Conservation (phyloP, 2,797 vertebrate genomes). For the Molothrus ater region DNA sequence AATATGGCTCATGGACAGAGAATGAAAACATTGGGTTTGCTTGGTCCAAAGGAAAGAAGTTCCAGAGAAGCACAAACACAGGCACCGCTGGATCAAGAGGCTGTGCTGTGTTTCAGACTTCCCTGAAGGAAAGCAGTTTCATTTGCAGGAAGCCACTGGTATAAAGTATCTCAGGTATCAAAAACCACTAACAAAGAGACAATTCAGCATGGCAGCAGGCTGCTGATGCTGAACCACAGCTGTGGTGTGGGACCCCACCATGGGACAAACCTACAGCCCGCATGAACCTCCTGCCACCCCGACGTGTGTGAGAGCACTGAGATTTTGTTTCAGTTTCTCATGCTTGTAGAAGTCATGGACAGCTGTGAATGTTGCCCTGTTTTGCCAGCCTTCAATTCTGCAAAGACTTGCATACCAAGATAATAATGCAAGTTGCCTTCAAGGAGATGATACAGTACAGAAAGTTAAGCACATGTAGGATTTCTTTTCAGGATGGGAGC, state of each 20-base stretch:
- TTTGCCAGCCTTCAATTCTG: not conserved
- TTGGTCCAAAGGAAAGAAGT: not conserved
- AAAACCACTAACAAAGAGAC: not conserved
- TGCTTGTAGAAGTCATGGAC: not conserved
- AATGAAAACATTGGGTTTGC: not conserved
- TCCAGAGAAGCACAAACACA: not conserved
- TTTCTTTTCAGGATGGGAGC: not conserved
- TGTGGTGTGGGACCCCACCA: not conserved
- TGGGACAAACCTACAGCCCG: not conserved
- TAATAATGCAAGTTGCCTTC: not conserved
- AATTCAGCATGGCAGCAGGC: not conserved
- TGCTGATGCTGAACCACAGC: not conserved
- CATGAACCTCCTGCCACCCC: not conserved
- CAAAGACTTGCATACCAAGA: not conserved
- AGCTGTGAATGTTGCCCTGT: not conserved
- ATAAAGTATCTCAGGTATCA: not conserved
- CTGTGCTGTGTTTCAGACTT: fast-evolving
- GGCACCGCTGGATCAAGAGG: fast-evolving
- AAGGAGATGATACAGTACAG: not conserved
- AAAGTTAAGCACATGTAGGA: not conserved
- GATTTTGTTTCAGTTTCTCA: not conserved
- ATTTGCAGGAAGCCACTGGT: not conserved
- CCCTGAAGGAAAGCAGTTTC: not conserved
- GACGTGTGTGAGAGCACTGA: not conserved
- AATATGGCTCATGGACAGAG: not conserved